A percentile compares a stretch with the other conserved stretches of the same genome.
Evolutionary conservation across 2,797 vertebrate species (phyloP).

Genomic region (Geotria australis): DNA sequence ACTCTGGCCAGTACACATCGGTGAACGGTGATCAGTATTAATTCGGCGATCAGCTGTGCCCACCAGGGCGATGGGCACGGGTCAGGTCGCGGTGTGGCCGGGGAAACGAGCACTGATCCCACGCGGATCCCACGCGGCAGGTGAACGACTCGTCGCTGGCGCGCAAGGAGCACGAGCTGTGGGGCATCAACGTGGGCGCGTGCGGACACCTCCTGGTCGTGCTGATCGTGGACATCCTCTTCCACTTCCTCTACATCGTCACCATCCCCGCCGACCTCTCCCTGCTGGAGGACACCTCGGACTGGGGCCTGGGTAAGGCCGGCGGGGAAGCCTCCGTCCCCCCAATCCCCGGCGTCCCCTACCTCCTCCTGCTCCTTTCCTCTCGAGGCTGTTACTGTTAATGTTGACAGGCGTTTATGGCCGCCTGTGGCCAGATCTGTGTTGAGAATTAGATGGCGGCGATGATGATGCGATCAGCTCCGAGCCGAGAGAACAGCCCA

Average conservation of each 20-base stretch:
- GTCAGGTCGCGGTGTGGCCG: too few species aligned
- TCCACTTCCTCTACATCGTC: slow-evolving; percentile 87
- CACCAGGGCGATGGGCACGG: too few species aligned
- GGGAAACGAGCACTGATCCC: too few species aligned
- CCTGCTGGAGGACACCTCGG: slow-evolving; percentile 36
- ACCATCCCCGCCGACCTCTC: slow-evolving; percentile 54
- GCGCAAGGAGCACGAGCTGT: slow-evolving; percentile 46
- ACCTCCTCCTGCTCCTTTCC: background rate
- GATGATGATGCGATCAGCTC: too few species aligned
- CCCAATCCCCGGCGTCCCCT: background rate
- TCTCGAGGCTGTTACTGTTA: too few species aligned
- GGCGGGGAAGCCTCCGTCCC: background rate
- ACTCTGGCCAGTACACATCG: too few species aligned
- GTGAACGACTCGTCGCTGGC: slow-evolving; percentile 21
- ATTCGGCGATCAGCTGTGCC: too few species aligned
- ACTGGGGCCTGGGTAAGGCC: slow-evolving; percentile 62
- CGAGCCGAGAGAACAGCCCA: too few species aligned
- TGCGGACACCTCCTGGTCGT: slow-evolving; percentile 21
- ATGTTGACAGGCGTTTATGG: too few species aligned
- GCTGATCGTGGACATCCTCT: slow-evolving; percentile 33
- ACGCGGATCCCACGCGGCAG: slow-evolving; percentile 10
- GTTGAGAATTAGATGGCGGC: too few species aligned
- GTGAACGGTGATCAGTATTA: too few species aligned
- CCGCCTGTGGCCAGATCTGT: too few species aligned
- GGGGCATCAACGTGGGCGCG: slow-evolving; percentile 31